phyloP scores from a whole-genome alignment of 2,113 vertebrate species.

The Pao palembangensis region DNA sequence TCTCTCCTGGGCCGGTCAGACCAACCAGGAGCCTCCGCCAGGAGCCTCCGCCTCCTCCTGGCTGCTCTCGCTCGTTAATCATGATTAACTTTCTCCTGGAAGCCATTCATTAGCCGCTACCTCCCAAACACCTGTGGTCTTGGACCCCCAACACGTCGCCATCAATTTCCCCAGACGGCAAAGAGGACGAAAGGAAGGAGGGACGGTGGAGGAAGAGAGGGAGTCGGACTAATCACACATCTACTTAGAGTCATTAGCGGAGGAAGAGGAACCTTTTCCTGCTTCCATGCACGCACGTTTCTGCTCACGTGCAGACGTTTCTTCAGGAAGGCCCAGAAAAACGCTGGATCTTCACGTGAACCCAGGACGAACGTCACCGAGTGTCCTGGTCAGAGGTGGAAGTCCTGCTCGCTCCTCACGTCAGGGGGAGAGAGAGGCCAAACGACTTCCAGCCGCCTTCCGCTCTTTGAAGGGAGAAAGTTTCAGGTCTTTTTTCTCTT shows the following conservation, averaged over 20 bases:
- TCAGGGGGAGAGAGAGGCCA: no score
- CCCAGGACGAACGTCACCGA: no score
- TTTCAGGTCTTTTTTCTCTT: no score
- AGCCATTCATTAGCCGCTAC: slow-evolving; percentile 45
- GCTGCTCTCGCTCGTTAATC: slow-evolving; percentile 46
- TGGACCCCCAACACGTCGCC: slow-evolving; percentile 40
- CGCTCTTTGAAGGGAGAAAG: no score
- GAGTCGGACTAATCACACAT: slow-evolving; percentile 16
- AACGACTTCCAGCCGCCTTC: no score
- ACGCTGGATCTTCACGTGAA: background rate
- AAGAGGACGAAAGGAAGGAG: slow-evolving; percentile 11
- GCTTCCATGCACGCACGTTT: no score
- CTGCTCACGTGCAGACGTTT: no score
- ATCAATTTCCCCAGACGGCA: slow-evolving; percentile 11
- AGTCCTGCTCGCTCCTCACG: no score
- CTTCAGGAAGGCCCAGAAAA: background rate
- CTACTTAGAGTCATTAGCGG: background rate
- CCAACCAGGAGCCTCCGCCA: background rate
- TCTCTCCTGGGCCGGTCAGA: no score
- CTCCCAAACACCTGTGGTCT: slow-evolving; percentile 52
- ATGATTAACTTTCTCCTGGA: slow-evolving; percentile 54
- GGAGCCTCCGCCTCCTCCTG: slow-evolving; percentile 5
- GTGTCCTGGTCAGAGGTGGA: no score
- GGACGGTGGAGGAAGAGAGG: background rate
- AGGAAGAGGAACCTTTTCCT: background rate